Percentiles rank a stretch among this genome's conserved stretches.
Conservation (phyloP, 2,888 invertebrate genomes). For the Cosmopolites sordidus region DNA sequence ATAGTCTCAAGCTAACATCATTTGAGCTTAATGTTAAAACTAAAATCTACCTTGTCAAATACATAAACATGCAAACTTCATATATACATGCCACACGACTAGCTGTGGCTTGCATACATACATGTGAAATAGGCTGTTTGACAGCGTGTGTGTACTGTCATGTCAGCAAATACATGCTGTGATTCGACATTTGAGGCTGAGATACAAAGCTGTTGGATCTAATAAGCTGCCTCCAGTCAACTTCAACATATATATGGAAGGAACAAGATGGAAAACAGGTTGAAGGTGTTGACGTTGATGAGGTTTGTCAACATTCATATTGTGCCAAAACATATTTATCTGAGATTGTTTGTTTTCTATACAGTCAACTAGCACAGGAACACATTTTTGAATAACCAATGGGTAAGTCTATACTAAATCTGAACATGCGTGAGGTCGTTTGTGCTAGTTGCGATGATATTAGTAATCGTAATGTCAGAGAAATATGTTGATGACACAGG, state of each 20-base stretch:
- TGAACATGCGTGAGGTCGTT: too few relatives aligned
- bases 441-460: too few relatives aligned
- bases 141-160: background rate
- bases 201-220: conserved; percentile 37
- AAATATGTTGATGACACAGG: conserved; percentile 9
- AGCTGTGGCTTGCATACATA: conserved; percentile 46
- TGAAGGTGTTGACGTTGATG: conserved; percentile 16
- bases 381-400: too few relatives aligned
- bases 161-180: conserved; percentile 40
- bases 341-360: conserved; percentile 3
- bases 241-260: conserved; percentile 31
- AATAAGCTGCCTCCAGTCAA: conserved; percentile 42
- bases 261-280: conserved; percentile 20
- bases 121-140: conserved; percentile 33
- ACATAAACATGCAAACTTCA: conserved; percentile 38
- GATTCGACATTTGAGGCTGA: conserved; percentile 27
- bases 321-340: conserved; percentile 19
- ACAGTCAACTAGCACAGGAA: too few relatives aligned
- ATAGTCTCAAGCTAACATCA: background rate
- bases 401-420: too few relatives aligned
- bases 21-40: background rate
- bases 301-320: conserved; percentile 18
- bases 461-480: conserved; percentile 10
- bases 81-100: conserved; percentile 44
- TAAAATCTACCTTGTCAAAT: conserved; percentile 18